Percentiles rank a stretch among this genome's conserved stretches.
phyloP scores from a whole-genome alignment of 2,113 vertebrate genomes.

The Urocolius indicus region DNA sequence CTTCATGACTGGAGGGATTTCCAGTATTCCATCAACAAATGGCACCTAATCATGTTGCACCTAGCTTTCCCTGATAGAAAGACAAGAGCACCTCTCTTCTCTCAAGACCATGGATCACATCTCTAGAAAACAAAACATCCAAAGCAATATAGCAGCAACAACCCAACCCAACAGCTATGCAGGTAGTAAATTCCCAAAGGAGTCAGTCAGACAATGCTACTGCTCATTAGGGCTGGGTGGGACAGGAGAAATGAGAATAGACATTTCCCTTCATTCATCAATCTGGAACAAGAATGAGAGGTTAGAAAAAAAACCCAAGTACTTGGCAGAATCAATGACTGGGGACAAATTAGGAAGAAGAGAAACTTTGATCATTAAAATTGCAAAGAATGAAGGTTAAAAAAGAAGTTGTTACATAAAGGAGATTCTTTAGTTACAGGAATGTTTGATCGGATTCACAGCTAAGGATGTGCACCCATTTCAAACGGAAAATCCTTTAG shows the following conservation, averaged over 20 bases:
- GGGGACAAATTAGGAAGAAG: slow-evolving; percentile 36
- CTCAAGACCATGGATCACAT: not conserved
- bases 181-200: slow-evolving; percentile 52
- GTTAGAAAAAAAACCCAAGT: not conserved
- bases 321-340: slow-evolving; percentile 26
- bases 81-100: not conserved
- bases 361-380: slow-evolving; percentile 34
- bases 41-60: not conserved
- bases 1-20: not conserved
- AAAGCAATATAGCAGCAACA: not conserved
- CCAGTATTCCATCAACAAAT: not conserved
- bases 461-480: slow-evolving; percentile 52
- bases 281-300: slow-evolving; percentile 33
- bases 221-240: slow-evolving; percentile 60
- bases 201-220: slow-evolving; percentile 37
- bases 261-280: slow-evolving; percentile 63
- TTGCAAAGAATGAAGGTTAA: slow-evolving; percentile 15
- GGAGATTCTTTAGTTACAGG: slow-evolving; percentile 15
- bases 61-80: not conserved
- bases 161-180: not conserved
- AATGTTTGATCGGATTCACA: not conserved
- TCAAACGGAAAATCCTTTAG: slow-evolving; percentile 66
- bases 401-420: slow-evolving; percentile 50
- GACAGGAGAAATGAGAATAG: slow-evolving; percentile 53
- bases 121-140: slow-evolving; percentile 3